Evolutionary conservation across 2,797 vertebrate species (phyloP).

Genomic region (Gephyroberyx darwinii): DNA sequence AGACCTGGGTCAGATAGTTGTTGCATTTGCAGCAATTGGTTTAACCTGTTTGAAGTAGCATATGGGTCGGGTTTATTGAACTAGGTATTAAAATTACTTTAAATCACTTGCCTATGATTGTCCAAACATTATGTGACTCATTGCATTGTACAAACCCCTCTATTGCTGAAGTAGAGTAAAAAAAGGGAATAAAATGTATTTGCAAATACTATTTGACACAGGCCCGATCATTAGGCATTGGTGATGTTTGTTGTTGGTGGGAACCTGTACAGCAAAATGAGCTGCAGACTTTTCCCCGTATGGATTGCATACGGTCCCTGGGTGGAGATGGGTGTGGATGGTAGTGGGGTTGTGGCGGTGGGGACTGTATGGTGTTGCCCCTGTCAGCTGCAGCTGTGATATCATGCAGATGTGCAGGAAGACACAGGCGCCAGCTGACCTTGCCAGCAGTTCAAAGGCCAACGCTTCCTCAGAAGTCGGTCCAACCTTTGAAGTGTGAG

Average conservation of each 20-base stretch:
- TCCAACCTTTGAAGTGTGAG: slow-evolving; percentile 76
- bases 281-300: slow-evolving; percentile 7
- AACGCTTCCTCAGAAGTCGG: slow-evolving; percentile 65
- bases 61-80: no score
- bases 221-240: neutral
- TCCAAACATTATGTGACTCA: no score
- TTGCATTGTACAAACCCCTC: neutral
- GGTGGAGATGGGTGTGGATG: slow-evolving; percentile 8
- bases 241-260: neutral
- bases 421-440: slow-evolving; percentile 60
- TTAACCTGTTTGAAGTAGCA: no score
- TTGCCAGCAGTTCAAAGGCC: slow-evolving; percentile 62
- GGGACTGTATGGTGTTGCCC: slow-evolving; percentile 23
- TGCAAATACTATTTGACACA: neutral
- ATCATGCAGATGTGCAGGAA: slow-evolving; percentile 56
- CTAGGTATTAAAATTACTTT: neutral
- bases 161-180: neutral
- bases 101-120: neutral
- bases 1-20: no score
- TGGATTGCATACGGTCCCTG: slow-evolving; percentile 25
- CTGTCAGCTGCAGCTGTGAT: slow-evolving; percentile 54
- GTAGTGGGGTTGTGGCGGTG: neutral
- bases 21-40: no score
- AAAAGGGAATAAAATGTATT: neutral
- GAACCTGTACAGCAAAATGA: slow-evolving; percentile 20